A percentile compares a stretch with the other conserved stretches of the same genome.
phyloP scores from a whole-genome alignment of 2,797 vertebrate genomes.

The Gymnodraco acuticeps region DNA sequence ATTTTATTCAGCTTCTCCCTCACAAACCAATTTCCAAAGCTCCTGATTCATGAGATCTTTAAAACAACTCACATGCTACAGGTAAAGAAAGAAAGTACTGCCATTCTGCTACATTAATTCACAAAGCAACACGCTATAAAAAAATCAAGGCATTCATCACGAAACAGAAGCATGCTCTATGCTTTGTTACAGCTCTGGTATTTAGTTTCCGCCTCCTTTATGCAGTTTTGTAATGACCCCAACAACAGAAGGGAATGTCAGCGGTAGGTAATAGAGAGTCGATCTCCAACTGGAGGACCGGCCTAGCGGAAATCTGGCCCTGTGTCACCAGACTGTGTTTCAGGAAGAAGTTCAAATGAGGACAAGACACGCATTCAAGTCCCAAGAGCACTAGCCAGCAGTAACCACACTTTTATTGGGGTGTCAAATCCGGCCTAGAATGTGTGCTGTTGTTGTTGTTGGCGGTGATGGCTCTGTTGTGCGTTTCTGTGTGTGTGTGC shows the following conservation, averaged over 20 bases:
- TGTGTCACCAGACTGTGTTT: slow-evolving; percentile 74
- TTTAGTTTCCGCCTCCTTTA: slow-evolving; percentile 73
- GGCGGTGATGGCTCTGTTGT: slow-evolving; percentile 31
- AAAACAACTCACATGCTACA: slow-evolving; percentile 39
- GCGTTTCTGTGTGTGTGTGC: slow-evolving; percentile 18
- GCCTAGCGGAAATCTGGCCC: slow-evolving; percentile 75
- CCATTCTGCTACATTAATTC: slow-evolving; percentile 61
- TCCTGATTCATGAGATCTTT: slow-evolving; percentile 34
- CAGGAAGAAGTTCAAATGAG: slow-evolving; percentile 83
- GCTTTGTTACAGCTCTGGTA: slow-evolving; percentile 66
- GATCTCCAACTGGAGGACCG: slow-evolving; percentile 61
- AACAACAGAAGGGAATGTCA: slow-evolving; percentile 74
- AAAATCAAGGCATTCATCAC: slow-evolving; percentile 64
- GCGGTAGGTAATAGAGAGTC: slow-evolving; percentile 72
- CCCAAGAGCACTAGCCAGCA: slow-evolving; percentile 78
- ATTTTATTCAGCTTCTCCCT: slow-evolving; percentile 28
- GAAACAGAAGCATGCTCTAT: slow-evolving; percentile 63
- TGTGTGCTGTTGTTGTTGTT: slow-evolving; percentile 57
- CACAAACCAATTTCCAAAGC: slow-evolving; percentile 23
- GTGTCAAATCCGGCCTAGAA: slow-evolving; percentile 76
- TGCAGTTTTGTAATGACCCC: slow-evolving; percentile 71
- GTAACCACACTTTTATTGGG: slow-evolving; percentile 83
- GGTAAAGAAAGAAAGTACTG: slow-evolving; percentile 57
- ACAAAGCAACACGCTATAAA: slow-evolving; percentile 44
- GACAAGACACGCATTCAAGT: slow-evolving; percentile 79